These are phyloP conservation scores for Chionomys nivalis DNA, from an alignment of 2,113 vertebrate genomes.

Conservation along the genomic window DNA sequence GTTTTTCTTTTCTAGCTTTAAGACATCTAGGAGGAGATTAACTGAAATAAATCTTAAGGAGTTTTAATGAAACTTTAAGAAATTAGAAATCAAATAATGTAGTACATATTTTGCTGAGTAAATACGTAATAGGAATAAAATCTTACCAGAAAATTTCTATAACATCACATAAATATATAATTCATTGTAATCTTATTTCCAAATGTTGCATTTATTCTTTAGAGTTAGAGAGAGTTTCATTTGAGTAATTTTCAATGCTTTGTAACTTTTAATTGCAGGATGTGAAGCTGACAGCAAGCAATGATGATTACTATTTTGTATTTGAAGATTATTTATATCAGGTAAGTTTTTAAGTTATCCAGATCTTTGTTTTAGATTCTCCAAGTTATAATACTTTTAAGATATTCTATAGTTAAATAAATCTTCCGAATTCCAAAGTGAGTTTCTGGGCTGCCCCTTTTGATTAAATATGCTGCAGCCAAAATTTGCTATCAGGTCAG, in stretches of 20 bases:
- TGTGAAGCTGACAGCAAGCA: conserved; percentile 98
- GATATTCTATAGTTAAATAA: conserved; percentile 12
- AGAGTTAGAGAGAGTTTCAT: neutral
- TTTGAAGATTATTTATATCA: conserved; percentile 99
- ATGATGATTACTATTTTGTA: conserved; percentile 99
- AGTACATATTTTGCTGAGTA: conserved; percentile 19
- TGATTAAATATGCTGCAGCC: neutral
- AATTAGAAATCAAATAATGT: conserved; percentile 47
- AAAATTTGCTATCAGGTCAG: neutral
- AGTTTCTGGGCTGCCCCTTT: neutral
- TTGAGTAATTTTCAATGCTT: conserved; percentile 42
- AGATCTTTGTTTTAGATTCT: conserved; percentile 47
- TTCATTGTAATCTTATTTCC: conserved; percentile 27
- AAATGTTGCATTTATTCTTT: neutral
- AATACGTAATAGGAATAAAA: conserved; percentile 38
- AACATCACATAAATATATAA: neutral
- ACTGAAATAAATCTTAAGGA: conserved; percentile 18
- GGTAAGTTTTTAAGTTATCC: conserved; percentile 86
- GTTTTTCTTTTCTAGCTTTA: conserved; percentile 27
- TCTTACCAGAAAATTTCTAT: conserved; percentile 33
- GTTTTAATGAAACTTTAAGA: conserved; percentile 21
- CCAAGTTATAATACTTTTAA: neutral
- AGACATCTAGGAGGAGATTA: conserved; percentile 40
- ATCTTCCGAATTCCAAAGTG: neutral
- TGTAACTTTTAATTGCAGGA: conserved; percentile 88